Evolutionary conservation across 2,113 vertebrate species (phyloP).

Genomic region (Taxidea taxus): DNA sequence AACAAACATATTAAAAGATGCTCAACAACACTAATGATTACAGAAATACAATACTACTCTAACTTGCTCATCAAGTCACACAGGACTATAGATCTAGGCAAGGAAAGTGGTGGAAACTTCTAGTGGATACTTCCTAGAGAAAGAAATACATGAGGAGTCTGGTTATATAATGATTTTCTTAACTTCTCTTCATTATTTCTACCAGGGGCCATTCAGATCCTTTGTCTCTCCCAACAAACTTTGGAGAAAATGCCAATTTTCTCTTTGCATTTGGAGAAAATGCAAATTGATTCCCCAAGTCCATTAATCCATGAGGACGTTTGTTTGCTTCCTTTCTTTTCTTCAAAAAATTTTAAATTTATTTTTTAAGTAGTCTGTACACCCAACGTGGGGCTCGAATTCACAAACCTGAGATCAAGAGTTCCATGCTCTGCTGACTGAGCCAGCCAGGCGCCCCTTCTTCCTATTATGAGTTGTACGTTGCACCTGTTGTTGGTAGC

Average conservation of each 20-base stretch:
- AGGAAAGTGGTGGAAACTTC: not conserved
- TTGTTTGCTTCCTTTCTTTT: not conserved
- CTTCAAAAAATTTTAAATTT: not conserved
- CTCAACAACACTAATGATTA: not conserved
- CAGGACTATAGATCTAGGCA: not conserved
- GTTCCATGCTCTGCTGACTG: not conserved
- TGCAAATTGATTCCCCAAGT: not conserved
- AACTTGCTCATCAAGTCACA: not conserved
- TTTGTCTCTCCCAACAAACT: not conserved
- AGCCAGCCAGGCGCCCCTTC: not conserved
- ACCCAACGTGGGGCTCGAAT: not conserved
- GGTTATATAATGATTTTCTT: not conserved
- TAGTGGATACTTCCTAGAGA: not conserved
- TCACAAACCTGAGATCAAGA: not conserved
- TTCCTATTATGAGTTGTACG: not conserved
- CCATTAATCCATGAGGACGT: not conserved
- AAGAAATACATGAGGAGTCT: not conserved
- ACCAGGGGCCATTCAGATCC: not conserved
- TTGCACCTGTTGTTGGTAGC: not conserved
- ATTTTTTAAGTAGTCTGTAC: not conserved
- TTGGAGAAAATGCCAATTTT: not conserved
- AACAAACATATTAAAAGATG: not conserved
- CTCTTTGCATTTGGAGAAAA: too few species aligned
- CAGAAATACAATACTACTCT: not conserved
- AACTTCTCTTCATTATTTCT: not conserved